These are phyloP conservation scores for Lepilemur septentrionalis DNA, from an alignment of 2,797 vertebrate species.

Conservation along the genomic window DNA sequence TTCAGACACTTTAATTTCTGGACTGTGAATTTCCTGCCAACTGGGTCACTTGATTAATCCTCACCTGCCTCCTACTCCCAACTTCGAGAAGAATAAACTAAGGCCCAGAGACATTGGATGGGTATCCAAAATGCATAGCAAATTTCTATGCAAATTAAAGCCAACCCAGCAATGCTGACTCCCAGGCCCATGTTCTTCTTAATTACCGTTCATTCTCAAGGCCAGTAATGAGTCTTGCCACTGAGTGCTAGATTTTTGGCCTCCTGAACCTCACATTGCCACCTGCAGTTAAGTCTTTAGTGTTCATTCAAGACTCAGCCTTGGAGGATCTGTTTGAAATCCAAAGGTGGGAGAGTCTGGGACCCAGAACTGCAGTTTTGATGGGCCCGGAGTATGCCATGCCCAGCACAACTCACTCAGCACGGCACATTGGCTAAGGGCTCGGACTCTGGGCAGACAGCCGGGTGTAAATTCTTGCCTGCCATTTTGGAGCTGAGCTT, in stretches of 20 bases:
- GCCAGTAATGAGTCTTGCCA: background rate
- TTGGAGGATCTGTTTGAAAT: background rate
- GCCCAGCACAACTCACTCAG: rapidly evolving
- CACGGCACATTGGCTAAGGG: background rate
- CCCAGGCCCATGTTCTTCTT: background rate
- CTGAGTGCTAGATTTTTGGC: too few relatives aligned
- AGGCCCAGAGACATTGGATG: background rate
- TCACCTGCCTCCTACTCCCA: background rate
- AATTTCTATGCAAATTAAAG: constrained; percentile 10
- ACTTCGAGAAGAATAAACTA: background rate
- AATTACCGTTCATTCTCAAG: background rate
- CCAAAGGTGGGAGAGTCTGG: background rate
- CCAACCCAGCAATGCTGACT: background rate
- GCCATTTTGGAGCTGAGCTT: background rate
- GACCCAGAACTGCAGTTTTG: background rate
- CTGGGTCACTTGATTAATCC: background rate
- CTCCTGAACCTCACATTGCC: background rate
- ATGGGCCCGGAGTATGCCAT: rapidly evolving
- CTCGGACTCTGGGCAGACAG: background rate
- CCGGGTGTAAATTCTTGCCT: background rate
- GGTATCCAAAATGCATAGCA: background rate
- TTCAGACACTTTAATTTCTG: background rate
- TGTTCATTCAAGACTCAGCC: background rate
- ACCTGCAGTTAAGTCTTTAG: background rate
- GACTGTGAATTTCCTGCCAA: background rate